Base-by-base conservation (phyloP, 2,888 invertebrate genomes). In the Drosophila aldrichi region DNA sequence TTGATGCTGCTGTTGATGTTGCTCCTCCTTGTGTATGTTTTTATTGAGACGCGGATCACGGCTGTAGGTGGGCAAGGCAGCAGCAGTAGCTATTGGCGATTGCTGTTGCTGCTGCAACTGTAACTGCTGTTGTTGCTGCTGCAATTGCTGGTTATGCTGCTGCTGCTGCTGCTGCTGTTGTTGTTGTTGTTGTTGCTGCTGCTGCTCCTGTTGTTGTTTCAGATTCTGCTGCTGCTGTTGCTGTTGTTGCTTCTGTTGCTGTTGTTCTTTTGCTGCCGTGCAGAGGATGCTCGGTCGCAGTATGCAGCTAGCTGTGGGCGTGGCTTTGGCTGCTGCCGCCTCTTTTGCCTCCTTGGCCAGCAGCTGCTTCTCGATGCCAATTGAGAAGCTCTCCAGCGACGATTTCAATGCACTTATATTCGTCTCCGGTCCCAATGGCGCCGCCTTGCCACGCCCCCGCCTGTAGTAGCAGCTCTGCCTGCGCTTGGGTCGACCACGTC, bases 21-120 rank as follows among this genome's bases (percentile, higher is more conserved):
- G 73, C 55, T 60, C 54, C 29, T 90, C 91, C 38, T 90, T 90
- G 64, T 92, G 92, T 56, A 91, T 92, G 52, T 92, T 92, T 61
- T 92, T 92, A 65, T 92, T 92, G 0, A 92, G 86, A 3, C 92
- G 90, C 4, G 92, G 93, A 84, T 92, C 92, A 2, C 92, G 90
- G 67, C 92, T 93, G 14, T 89, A 91, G 9, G 88, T 74, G 36
- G 82, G 60, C 20, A 36, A 25, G 18, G 29, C 29, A 1, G 46
- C 46, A 0, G 55, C 59, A 57, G 46, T 49, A 38, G 48, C 40
- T 56, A 66, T 34, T 25, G 48, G 41, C 16, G 51, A 52, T 38
- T 12, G 32, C 20, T 64, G 52, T 10, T 48, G 66, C 3, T 61
- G 58, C 54, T 56, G 72, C 46, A 59, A 78, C 46, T 77, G 76